These are phyloP conservation scores for Drosophila kokeensis DNA, from an alignment of 2,888 invertebrate genomes.

Conservation along the genomic window DNA sequence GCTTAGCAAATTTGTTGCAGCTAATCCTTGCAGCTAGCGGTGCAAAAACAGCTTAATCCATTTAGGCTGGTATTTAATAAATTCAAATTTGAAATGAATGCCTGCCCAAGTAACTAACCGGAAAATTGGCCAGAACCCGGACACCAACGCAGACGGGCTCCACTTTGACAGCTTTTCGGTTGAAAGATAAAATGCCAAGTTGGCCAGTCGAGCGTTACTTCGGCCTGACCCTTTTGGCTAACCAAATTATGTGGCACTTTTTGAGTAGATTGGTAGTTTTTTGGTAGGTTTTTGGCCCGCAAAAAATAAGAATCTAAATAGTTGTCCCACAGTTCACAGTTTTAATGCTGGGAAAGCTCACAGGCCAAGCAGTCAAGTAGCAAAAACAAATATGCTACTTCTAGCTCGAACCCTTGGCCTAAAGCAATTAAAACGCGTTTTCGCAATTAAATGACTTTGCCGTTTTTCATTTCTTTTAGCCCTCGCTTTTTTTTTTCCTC, in stretches of 20 bases:
- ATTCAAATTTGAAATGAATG: constrained; percentile 24
- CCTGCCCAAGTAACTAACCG: constrained; percentile 36
- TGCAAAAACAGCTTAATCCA: constrained; percentile 32
- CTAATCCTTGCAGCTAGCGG: constrained; percentile 36
- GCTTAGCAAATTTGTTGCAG: constrained; percentile 43
- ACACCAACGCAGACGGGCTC: not conserved
- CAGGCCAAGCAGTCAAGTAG: constrained; percentile 38
- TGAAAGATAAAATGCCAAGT: constrained; percentile 27
- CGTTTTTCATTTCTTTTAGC: constrained; percentile 59
- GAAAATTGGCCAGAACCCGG: constrained; percentile 35
- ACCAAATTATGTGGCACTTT: constrained; percentile 53
- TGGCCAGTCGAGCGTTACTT: constrained; percentile 30
- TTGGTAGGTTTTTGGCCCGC: constrained; percentile 21
- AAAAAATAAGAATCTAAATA: constrained; percentile 10
- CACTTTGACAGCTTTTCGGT: constrained; percentile 33
- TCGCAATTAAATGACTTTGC: constrained; percentile 80
- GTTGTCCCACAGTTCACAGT: constrained; percentile 19
- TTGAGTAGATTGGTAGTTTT: constrained; percentile 18
- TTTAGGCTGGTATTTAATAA: constrained; percentile 12
- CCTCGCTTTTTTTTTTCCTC: constrained; percentile 1
- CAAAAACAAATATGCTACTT: constrained; percentile 22
- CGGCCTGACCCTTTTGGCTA: constrained; percentile 32
- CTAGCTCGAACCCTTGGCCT: constrained; percentile 41
- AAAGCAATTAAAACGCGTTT: constrained; percentile 80
- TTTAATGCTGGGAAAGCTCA: constrained; percentile 68